A percentile compares a stretch with the other conserved stretches of the same genome.
phyloP scores from a whole-genome alignment of 2,113 vertebrate genomes.

The Peromyscus polionotus region DNA sequence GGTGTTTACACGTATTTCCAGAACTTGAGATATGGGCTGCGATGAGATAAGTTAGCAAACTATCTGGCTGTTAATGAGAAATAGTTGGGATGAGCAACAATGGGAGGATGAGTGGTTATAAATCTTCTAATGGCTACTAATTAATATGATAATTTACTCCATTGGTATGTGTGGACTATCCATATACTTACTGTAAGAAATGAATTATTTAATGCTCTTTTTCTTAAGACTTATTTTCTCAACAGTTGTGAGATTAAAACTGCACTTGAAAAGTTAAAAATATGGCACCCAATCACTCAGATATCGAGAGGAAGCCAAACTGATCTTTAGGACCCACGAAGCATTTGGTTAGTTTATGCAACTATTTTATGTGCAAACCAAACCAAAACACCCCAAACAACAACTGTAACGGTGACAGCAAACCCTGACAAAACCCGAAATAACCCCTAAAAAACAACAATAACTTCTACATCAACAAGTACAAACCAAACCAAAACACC shows the following conservation, averaged over 20 bases:
- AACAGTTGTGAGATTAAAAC: background rate
- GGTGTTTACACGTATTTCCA: background rate
- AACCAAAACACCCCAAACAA: background rate
- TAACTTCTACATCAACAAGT: background rate
- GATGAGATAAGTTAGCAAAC: background rate
- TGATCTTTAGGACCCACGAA: background rate
- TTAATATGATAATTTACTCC: background rate
- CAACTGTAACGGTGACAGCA: background rate
- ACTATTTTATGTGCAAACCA: background rate
- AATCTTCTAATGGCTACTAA: background rate
- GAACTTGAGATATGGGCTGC: background rate
- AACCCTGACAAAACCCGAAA: background rate
- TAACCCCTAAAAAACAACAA: background rate
- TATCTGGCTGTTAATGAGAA: background rate
- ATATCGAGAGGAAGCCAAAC: background rate
- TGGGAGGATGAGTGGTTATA: background rate
- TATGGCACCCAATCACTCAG: background rate
- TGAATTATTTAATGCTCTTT: background rate
- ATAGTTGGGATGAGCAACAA: background rate
- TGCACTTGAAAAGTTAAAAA: constrained; percentile 2
- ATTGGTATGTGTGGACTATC: background rate
- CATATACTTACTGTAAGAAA: background rate
- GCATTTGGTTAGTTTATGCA: constrained; percentile 18
- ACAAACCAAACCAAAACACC: background rate
- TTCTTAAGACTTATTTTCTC: background rate